phyloP scores from a whole-genome alignment of 2,113 vertebrate species.

The Monarcha castaneiventris region DNA sequence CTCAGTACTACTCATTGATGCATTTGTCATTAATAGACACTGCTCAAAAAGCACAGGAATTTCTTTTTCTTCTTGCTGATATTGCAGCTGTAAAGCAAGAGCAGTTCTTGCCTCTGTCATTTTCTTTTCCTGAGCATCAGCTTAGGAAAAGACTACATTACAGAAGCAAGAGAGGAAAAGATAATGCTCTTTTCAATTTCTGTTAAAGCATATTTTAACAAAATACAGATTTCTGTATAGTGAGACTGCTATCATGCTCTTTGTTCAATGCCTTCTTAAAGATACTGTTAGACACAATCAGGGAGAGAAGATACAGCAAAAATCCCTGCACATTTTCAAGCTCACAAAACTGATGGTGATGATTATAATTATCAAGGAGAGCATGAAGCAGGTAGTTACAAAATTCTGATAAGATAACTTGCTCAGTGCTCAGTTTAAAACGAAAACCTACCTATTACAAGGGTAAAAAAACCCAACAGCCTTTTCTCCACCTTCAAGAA shows the following conservation, averaged over 20 bases:
- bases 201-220: neutral
- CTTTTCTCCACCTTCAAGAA: neutral
- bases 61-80: neutral
- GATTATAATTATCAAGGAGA: neutral
- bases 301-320: neutral
- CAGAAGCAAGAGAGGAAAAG: neutral
- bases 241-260: neutral
- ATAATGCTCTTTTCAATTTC: neutral
- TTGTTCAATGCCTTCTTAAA: neutral
- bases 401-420: neutral
- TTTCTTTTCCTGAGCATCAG: neutral
- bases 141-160: neutral
- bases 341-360: neutral
- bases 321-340: neutral
- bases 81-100: neutral
- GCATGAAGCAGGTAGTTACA: neutral
- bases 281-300: neutral
- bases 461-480: fast-evolving
- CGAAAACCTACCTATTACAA: neutral
- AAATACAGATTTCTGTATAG: neutral
- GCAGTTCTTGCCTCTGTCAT: neutral
- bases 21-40: neutral
- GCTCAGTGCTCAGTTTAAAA: neutral
- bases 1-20: neutral
- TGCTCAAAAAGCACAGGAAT: neutral